Base-by-base conservation (phyloP, 2,797 vertebrate genomes). In the Sebastes flavidus region DNA sequence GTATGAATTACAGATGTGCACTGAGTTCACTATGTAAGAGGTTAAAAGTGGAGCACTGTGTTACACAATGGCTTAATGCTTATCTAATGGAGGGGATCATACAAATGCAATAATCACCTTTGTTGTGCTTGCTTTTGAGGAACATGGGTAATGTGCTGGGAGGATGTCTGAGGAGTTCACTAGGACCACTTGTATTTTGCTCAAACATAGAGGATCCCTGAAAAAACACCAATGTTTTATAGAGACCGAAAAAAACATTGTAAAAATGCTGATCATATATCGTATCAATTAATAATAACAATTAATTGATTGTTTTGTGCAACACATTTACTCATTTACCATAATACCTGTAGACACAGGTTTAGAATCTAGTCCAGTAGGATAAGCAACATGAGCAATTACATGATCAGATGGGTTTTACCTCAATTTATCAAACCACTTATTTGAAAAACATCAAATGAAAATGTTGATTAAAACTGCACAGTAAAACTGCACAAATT, bases 131-230 rank as follows among this genome's bases (percentile, higher is more conserved):
- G 82, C 78, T 85, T 75, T 77, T 82, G n/a, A 84, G 80, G 84
- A 90, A 90, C 55, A 56, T 72, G 29, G 89, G 77, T 30, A 66
- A 22, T 24, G 81, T 22, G 46, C 58, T 74, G 8, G 78, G 56
- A 75, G 92, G 27, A 77, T 63, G 71, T 63, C 89, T 88, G 63
- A 72, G 85, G 60, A 90, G 90, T 92, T 93, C 95, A 84, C 79
- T 76, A 42, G 79, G 68, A 61, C 49, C 55, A 52, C 49, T 6
- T 24, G 60, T 49, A 70, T 88, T 94, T 69, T 90, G 90, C 74
- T 93, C 94, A 30, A 89, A 85, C 84, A 86, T 16, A 38, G 78
- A 61, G 56, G 78, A 75, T 67, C 75, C 88, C 87, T 93, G 75
- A 8, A 74, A 78, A 81, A 11, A 69, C 79, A 67, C 8, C 2